A percentile compares a stretch with the other conserved stretches of the same genome.
phyloP scores from a whole-genome alignment of 2,888 invertebrate species.

The Hipparchia semele region DNA sequence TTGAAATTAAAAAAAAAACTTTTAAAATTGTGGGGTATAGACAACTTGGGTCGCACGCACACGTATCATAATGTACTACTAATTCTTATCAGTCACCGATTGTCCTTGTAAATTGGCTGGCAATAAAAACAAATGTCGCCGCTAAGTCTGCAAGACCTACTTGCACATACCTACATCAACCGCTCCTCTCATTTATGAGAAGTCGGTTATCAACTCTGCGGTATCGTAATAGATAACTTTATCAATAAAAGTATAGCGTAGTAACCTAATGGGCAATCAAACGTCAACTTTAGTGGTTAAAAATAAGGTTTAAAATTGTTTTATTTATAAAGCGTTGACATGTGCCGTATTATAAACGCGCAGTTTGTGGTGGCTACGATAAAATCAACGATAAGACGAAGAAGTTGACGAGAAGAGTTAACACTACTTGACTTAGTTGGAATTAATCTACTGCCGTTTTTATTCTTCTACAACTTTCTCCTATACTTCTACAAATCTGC shows the following conservation, averaged over 20 bases:
- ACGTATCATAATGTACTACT: too few relatives aligned
- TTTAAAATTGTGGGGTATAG: too few relatives aligned
- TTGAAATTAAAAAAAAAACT: too few relatives aligned
- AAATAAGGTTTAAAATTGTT: background rate
- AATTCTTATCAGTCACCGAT: background rate
- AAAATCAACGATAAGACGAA: background rate
- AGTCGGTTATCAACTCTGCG: constrained; percentile 22
- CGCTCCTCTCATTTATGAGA: constrained; percentile 8
- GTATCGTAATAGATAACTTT: constrained; percentile 20
- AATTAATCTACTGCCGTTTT: too few relatives aligned
- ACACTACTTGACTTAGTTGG: too few relatives aligned
- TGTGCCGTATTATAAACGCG: background rate
- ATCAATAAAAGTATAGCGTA: constrained; percentile 18
- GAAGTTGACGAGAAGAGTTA: background rate
- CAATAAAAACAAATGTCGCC: constrained; percentile 11
- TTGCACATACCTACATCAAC: constrained; percentile 4
- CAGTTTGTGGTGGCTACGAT: background rate
- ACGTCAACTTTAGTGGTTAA: constrained; percentile 7
- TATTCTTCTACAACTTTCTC: too few relatives aligned
- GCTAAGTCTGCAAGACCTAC: constrained; percentile 10
- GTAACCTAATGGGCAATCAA: constrained; percentile 7
- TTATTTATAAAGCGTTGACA: background rate
- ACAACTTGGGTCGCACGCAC: background rate
- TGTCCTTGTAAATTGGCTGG: background rate
- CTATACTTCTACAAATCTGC: too few relatives aligned